A percentile compares a stretch with the other conserved stretches of the same genome.
phyloP scores from a whole-genome alignment of 2,888 invertebrate species.

The Panopea generosa region DNA sequence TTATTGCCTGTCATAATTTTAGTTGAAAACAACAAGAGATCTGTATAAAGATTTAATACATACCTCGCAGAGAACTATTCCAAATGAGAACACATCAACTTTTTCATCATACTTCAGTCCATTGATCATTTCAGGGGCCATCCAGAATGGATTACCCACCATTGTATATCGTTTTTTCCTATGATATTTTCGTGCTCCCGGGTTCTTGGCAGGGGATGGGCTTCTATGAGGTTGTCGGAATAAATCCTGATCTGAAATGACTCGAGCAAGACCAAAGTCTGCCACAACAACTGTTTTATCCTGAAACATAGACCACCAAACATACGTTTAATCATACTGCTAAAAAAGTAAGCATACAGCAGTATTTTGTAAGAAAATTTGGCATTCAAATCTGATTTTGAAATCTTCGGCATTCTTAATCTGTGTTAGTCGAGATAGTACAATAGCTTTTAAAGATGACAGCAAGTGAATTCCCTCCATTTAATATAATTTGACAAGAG shows the following conservation, averaged over 20 bases:
- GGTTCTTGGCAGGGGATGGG: slow-evolving; percentile 45
- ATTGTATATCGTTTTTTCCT: slow-evolving; percentile 96
- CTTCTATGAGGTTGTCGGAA: slow-evolving; percentile 56
- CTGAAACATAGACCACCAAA: slow-evolving; percentile 86
- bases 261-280: slow-evolving; percentile 96
- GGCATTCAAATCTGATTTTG: too few species aligned
- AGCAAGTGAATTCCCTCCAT: too few species aligned
- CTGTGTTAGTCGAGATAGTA: too few species aligned
- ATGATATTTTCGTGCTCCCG: slow-evolving; percentile 87
- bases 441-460: too few species aligned
- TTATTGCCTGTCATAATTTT: too few species aligned
- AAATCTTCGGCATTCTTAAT: too few species aligned
- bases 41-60: too few species aligned
- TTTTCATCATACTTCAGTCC: slow-evolving; percentile 98
- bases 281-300: slow-evolving; percentile 97
- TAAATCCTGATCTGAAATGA: slow-evolving; percentile 79
- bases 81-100: slow-evolving; percentile 98
- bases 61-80: slow-evolving; percentile 97
- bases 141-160: slow-evolving; percentile 99
- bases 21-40: too few species aligned
- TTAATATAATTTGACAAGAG: too few species aligned
- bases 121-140: slow-evolving; percentile 99
- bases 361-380: too few species aligned
- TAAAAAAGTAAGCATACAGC: too few species aligned
- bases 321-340: neutral